These are phyloP conservation scores for Phoebastria nigripes DNA, from an alignment of 2,797 vertebrate genomes.

Conservation along the genomic window DNA sequence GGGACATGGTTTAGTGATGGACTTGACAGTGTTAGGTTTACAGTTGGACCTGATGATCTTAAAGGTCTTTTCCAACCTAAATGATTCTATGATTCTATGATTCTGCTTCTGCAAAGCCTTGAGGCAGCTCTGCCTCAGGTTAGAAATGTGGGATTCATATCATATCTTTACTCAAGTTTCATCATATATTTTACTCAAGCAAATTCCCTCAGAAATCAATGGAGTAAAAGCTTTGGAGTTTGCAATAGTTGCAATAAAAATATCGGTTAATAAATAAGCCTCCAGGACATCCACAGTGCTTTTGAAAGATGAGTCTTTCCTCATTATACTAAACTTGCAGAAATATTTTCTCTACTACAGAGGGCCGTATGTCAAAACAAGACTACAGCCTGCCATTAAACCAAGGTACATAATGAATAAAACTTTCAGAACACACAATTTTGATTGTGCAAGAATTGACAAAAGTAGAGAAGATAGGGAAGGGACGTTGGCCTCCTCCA, in stretches of 20 bases:
- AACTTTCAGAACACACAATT: background rate
- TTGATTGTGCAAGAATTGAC: background rate
- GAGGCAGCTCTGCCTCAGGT: background rate
- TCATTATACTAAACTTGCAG: background rate
- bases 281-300: background rate
- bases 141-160: background rate
- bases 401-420: background rate
- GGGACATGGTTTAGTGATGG: background rate
- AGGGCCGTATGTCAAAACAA: background rate
- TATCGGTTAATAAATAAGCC: background rate
- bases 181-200: background rate
- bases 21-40: background rate
- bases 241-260: background rate
- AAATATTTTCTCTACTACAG: background rate
- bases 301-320: background rate
- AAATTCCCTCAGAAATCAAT: background rate
- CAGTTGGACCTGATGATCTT: background rate
- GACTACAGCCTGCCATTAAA: background rate
- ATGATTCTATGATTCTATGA: background rate
- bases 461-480: background rate
- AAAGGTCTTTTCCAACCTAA: background rate
- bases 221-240: background rate
- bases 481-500: background rate
- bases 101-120: background rate
- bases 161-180: background rate